A percentile compares a stretch with the other conserved stretches of the same genome.
Evolutionary conservation across 1,140 invertebrate species (phyloP).

Genomic region (Dreissena polymorpha): DNA sequence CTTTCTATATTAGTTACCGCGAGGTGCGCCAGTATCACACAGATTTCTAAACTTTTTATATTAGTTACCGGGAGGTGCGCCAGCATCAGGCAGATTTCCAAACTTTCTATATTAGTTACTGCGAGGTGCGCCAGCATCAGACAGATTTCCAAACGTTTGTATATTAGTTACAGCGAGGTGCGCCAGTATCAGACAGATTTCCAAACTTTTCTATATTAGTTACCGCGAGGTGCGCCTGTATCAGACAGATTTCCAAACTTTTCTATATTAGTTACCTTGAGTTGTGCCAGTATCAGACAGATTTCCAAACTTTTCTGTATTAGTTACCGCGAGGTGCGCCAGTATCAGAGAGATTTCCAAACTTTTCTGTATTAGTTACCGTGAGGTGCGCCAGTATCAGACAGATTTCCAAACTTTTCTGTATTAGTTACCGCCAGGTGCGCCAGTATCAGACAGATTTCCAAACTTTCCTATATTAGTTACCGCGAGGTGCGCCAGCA

Average conservation of each 20-base stretch:
- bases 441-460: constrained; percentile 71
- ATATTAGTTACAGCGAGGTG: constrained; percentile 77
- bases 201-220: no score
- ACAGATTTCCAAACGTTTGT: constrained; percentile 70
- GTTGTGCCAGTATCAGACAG: constrained; percentile 73
- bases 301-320: no score
- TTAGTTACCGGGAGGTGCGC: constrained; percentile 76
- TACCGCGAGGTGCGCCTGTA: constrained; percentile 78
- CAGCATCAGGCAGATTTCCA: constrained; percentile 71
- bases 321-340: constrained; percentile 77
- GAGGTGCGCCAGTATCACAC: constrained; percentile 77
- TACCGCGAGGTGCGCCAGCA: constrained; percentile 78
- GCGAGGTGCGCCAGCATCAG: constrained; percentile 76
- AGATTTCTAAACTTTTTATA: no score
- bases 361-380: no score
- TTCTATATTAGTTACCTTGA: constrained; percentile 76
- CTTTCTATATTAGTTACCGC: constrained; percentile 71
- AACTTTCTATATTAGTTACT: no score
- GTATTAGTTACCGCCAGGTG: constrained; percentile 76
- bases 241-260: constrained; percentile 68
- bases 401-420: constrained; percentile 70
- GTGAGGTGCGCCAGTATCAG: constrained; percentile 76
- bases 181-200: constrained; percentile 71
- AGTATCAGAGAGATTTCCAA: constrained; percentile 71
- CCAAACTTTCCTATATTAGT: no score